Evolutionary conservation across 1,140 invertebrate species (phyloP), one percentile per base, ranked within the genome.

Genomic region (Neodiprion lecontei): DNA sequence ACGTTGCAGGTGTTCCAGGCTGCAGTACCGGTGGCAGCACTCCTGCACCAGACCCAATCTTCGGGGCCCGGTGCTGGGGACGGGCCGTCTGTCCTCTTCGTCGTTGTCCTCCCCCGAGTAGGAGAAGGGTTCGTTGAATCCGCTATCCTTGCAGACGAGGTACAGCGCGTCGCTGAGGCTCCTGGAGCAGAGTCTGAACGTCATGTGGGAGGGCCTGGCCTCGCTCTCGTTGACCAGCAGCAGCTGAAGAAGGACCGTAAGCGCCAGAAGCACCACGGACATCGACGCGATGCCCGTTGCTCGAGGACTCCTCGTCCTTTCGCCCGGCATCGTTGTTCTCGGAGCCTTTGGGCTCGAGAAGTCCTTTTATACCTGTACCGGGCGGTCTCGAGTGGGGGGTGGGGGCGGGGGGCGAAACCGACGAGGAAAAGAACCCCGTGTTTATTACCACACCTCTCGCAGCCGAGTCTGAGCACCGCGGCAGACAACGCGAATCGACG

Each of bases 121-220:
- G 14, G 81, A 79, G 67, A 83, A 86, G 1, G 84, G 85, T 47
- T 83, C 84, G 75, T 86, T 85, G 77, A 80, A 87, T 5, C 84
- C 85, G 7, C 83, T 75, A 3, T 78, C 81, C 65, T 76, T 76
- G 69, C 85, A 87, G 8, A 82, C 72, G 3, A 85, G 70, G 17
- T 79, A 72, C 8, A 87, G 50, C 0, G 84, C 81, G 50, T 86
- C 82, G 79, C 82, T 83, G 9, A 87, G 76, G 12, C 70, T 79
- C 14, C 74, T 80, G 4, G 85, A 86, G 77, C 85, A 86, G 14
- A 86, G 69, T 69, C 83, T 76, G 1, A 82, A 68, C 48, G 78
- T 77, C 7, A 73, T 71, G 61, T 79, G 69, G 7, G 67, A 78
- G 8, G 77, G 74, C 17, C 11, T 61, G 73, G 78, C 23, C 74